Evolutionary conservation across 1,140 invertebrate genomes (phyloP).

Genomic region (Pogonus chalceus): DNA sequence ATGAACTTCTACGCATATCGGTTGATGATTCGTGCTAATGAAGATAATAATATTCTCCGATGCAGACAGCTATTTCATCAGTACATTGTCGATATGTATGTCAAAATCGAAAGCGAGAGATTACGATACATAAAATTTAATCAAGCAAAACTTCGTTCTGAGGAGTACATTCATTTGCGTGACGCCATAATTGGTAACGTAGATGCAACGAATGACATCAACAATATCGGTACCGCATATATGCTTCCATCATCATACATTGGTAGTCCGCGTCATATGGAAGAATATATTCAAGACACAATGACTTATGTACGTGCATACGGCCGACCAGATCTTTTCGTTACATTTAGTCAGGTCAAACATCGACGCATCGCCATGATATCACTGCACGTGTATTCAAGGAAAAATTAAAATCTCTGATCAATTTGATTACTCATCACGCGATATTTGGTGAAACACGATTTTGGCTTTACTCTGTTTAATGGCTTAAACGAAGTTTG

Average conservation of each 20-base stretch:
- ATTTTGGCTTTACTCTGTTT: slow-evolving; percentile 34
- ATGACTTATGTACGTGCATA: slow-evolving; percentile 36
- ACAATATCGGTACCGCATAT: slow-evolving; percentile 14
- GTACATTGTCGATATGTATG: slow-evolving; percentile 37
- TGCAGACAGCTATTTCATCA: slow-evolving; percentile 32
- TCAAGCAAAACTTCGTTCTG: slow-evolving; percentile 36
- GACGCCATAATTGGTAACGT: slow-evolving; percentile 20
- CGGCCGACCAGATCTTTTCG: slow-evolving; percentile 29
- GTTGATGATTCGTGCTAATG: slow-evolving; percentile 32
- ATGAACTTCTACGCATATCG: slow-evolving; percentile 35
- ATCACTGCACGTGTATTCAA: slow-evolving; percentile 35
- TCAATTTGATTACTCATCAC: slow-evolving; percentile 29
- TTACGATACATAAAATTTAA: slow-evolving; percentile 33
- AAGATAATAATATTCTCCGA: slow-evolving; percentile 29
- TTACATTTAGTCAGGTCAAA: slow-evolving; percentile 25
- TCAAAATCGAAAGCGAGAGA: slow-evolving; percentile 38
- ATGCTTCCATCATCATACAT: slow-evolving; percentile 28
- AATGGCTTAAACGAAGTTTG: slow-evolving; percentile 41
- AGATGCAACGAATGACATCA: slow-evolving; percentile 25
- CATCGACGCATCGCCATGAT: slow-evolving; percentile 36
- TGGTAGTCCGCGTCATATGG: slow-evolving; percentile 28
- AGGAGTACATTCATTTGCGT: slow-evolving; percentile 37
- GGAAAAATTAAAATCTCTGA: slow-evolving; percentile 33
- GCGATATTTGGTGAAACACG: slow-evolving; percentile 24
- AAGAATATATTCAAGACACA: slow-evolving; percentile 27